Conservation (phyloP, 2,888 invertebrate genomes). For the Dolichopus griseipennis region DNA sequence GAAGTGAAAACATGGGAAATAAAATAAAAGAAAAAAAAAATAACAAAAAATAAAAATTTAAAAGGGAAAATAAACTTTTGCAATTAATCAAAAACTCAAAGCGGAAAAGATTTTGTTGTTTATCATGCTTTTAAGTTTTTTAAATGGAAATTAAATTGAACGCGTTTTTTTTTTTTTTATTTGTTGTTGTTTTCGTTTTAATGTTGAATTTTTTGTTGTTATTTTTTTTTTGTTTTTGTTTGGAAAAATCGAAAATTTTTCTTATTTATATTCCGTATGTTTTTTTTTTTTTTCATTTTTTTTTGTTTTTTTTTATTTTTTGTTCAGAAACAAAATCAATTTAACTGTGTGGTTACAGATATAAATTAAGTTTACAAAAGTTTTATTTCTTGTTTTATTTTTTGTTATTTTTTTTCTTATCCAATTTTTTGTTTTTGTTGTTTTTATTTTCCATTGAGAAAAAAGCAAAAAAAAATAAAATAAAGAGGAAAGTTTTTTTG, state of each 20-base stretch:
- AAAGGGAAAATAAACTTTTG: conserved; percentile 4
- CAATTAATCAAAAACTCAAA: conserved; percentile 6
- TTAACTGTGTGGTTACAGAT: conserved; percentile 1
- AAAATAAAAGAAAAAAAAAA: neutral
- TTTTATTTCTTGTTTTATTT: neutral
- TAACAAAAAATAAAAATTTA: neutral
- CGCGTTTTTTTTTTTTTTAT: neutral
- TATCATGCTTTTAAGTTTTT: conserved; percentile 6
- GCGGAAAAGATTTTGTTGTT: conserved; percentile 6
- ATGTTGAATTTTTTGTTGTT: neutral
- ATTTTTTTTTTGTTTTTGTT: neutral
- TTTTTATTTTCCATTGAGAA: neutral
- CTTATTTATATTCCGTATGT: too few species aligned
- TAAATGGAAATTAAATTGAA: conserved; percentile 6
- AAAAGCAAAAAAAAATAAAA: neutral
- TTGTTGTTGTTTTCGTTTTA: neutral
- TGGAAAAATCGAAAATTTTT: neutral
- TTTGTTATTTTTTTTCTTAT: neutral
- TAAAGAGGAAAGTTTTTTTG: neutral
- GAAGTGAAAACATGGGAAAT: neutral
- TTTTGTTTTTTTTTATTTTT: neutral
- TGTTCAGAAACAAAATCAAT: neutral
- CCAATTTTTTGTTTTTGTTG: too few species aligned
- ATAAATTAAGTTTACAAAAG: conserved; percentile 1
- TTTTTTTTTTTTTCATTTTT: neutral